A percentile compares a stretch with the other conserved stretches of the same genome.
Conservation (phyloP, 2,113 vertebrate genomes). For the Pygoscelis antarcticus region DNA sequence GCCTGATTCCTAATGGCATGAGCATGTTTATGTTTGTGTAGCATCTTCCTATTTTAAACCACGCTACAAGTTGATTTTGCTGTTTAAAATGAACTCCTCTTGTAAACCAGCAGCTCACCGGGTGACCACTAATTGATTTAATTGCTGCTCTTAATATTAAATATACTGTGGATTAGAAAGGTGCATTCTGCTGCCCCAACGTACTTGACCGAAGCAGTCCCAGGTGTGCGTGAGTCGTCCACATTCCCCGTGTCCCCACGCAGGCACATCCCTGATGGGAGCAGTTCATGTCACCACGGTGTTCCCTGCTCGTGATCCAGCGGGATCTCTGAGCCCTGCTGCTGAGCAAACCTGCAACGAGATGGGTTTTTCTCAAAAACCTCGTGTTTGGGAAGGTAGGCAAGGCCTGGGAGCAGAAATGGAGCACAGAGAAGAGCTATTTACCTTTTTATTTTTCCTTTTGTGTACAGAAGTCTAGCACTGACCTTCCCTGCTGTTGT, state of each 20-base stretch:
- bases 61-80: not conserved
- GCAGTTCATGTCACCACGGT: fast-evolving
- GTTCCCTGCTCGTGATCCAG: not conserved
- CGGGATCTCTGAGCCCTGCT: not conserved
- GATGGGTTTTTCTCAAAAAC: not conserved
- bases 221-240: fast-evolving
- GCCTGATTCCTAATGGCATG: fast-evolving
- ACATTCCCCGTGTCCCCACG: fast-evolving
- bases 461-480: not conserved
- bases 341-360: not conserved
- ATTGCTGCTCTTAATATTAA: not conserved
- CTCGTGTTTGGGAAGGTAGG: not conserved
- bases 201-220: fast-evolving
- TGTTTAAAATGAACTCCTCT: not conserved
- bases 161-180: not conserved
- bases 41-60: not conserved
- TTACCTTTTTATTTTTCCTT: not conserved
- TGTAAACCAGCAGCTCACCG: not conserved
- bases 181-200: not conserved
- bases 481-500: not conserved
- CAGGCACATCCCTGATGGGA: not conserved
- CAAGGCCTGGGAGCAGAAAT: not conserved
- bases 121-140: not conserved
- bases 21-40: not conserved
- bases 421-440: not conserved